phyloP scores from a whole-genome alignment of 2,888 invertebrate species.

The Amphipyra berbera region DNA sequence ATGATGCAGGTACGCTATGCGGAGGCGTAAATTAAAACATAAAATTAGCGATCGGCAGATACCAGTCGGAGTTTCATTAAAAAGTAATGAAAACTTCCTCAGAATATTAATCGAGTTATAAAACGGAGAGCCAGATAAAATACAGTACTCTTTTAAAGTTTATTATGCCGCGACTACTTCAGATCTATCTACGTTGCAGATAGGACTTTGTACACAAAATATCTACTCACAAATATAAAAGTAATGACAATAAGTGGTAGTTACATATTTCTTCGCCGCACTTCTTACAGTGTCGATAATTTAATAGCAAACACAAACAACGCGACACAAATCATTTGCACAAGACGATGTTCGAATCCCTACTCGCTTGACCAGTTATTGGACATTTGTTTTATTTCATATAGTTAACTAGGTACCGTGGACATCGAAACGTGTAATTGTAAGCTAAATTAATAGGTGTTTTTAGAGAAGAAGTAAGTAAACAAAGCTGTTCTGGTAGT shows the following conservation, averaged over 20 bases:
- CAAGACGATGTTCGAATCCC: conserved; percentile 51
- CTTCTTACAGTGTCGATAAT: conserved; percentile 62
- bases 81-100: conserved; percentile 81
- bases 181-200: conserved; percentile 18
- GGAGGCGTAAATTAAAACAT: conserved; percentile 80
- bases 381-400: conserved; percentile 54
- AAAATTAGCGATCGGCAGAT: conserved; percentile 82
- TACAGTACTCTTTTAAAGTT: conserved; percentile 51
- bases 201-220: conserved; percentile 29
- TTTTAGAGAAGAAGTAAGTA: conserved; percentile 64
- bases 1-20: conserved; percentile 67
- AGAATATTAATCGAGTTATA: conserved; percentile 78
- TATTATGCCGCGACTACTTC: conserved; percentile 41
- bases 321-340: conserved; percentile 63
- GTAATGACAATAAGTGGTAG: conserved; percentile 56
- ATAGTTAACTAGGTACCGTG: conserved; percentile 57
- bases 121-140: conserved; percentile 63
- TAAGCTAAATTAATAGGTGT: conserved; percentile 58
- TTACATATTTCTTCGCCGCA: conserved; percentile 58
- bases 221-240: conserved; percentile 44
- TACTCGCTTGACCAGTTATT: conserved; percentile 59
- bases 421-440: conserved; percentile 60
- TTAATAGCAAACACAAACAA: conserved; percentile 62
- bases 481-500: conserved; percentile 69
- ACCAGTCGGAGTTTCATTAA: conserved; percentile 78